Conservation (phyloP, 2,113 vertebrate genomes). For the Bostrychus sinensis region DNA sequence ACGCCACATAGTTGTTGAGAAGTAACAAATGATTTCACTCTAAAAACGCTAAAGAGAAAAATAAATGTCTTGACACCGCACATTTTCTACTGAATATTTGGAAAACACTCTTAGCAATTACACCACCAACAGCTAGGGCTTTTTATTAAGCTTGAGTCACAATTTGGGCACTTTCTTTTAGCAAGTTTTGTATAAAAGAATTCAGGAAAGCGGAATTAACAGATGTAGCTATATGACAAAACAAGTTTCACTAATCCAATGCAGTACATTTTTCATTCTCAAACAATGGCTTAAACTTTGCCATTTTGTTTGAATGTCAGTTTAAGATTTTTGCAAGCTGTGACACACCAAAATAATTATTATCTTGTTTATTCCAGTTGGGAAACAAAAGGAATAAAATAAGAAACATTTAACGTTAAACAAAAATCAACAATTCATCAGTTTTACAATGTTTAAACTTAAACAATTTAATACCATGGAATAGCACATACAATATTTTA, state of each 20-base stretch:
- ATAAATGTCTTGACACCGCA: neutral
- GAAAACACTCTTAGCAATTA: conserved; percentile 2
- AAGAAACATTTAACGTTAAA: no score
- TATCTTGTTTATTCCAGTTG: no score
- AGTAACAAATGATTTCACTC: conserved; percentile 20
- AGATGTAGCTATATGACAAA: neutral
- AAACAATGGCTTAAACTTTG: no score
- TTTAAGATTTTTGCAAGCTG: no score
- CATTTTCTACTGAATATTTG: neutral
- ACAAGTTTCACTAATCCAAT: neutral
- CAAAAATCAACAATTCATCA: no score
- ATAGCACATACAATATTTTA: no score
- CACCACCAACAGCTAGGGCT: neutral
- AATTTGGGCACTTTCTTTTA: neutral
- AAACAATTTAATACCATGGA: no score
- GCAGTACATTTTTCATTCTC: no score
- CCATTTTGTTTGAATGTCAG: no score
- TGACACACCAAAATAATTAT: no score
- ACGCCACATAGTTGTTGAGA: conserved; percentile 4
- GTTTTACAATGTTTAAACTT: no score
- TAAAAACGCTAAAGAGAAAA: neutral
- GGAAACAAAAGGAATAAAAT: no score
- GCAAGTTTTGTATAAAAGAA: neutral
- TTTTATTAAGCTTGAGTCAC: neutral
- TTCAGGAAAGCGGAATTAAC: neutral